Conservation (phyloP, 1,140 invertebrate genomes). For the Nasonia giraulti region DNA sequence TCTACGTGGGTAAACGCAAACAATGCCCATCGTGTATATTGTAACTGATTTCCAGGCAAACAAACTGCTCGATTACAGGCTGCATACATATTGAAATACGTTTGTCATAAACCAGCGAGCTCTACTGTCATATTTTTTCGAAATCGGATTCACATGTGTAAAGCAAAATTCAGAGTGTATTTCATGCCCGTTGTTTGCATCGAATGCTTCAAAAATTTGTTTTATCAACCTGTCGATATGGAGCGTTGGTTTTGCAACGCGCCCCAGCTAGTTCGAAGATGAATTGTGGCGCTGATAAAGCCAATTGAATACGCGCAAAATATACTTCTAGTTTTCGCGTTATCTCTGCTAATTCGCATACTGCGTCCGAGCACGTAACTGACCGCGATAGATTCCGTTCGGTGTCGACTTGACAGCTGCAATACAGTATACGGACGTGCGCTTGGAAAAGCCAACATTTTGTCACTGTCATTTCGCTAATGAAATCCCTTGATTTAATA, state of each 20-base stretch:
- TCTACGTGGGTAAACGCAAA: too few species aligned
- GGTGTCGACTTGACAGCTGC: neutral
- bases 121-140: too few species aligned
- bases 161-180: too few species aligned
- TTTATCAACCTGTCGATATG: neutral
- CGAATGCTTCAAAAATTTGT: too few species aligned
- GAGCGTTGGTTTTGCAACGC: neutral
- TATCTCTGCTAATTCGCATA: neutral
- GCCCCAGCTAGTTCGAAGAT: neutral
- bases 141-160: too few species aligned
- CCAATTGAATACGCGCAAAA: neutral
- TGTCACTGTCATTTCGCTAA: neutral
- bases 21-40: too few species aligned
- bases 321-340: slow-evolving; percentile 1
- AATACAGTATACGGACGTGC: neutral
- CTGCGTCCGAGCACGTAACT: neutral
- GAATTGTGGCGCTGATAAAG: neutral
- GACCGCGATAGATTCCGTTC: neutral
- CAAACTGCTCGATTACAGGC: too few species aligned
- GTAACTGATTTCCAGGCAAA: too few species aligned
- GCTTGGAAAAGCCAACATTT: neutral
- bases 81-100: too few species aligned
- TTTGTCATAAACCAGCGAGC: too few species aligned
- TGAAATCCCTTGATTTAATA: neutral
- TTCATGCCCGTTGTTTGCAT: too few species aligned